These are phyloP conservation scores for Drosophila kanapiae DNA, from an alignment of 1,140 invertebrate species.

Conservation along the genomic window DNA sequence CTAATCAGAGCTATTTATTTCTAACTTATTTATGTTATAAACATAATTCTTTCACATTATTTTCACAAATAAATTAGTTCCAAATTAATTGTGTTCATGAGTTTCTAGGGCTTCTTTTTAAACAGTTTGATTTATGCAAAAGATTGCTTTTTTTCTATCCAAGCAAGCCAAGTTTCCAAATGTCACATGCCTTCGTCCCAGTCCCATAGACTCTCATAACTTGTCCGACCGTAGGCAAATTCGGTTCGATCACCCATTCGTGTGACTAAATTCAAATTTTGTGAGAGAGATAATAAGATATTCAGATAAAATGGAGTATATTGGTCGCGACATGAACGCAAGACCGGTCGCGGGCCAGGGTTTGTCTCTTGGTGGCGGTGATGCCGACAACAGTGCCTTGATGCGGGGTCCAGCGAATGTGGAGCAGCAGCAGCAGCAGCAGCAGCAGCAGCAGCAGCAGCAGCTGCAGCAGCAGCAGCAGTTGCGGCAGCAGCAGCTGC, in stretches of 20 bases:
- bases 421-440: not conserved
- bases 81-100: too few species aligned
- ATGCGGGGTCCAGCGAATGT: not conserved
- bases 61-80: too few species aligned
- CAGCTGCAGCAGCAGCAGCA: too few species aligned
- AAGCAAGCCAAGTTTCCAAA: not conserved
- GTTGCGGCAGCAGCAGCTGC: too few species aligned
- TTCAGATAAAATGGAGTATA: constrained; percentile 13
- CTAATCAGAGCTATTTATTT: too few species aligned
- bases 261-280: constrained; percentile 34
- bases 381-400: constrained; percentile 37
- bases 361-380: constrained; percentile 12
- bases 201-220: not conserved
- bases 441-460: not conserved
- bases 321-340: not conserved
- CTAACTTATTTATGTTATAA: too few species aligned
- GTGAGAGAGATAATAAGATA: not conserved
- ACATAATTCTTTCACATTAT: too few species aligned
- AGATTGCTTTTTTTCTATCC: not conserved
- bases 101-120: too few species aligned
- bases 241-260: constrained; percentile 13
- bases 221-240: not conserved
- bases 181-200: not conserved
- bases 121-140: too few species aligned
- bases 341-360: not conserved